Evolutionary conservation across 2,797 vertebrate genomes (phyloP).

Genomic region (Taeniopygia guttata): DNA sequence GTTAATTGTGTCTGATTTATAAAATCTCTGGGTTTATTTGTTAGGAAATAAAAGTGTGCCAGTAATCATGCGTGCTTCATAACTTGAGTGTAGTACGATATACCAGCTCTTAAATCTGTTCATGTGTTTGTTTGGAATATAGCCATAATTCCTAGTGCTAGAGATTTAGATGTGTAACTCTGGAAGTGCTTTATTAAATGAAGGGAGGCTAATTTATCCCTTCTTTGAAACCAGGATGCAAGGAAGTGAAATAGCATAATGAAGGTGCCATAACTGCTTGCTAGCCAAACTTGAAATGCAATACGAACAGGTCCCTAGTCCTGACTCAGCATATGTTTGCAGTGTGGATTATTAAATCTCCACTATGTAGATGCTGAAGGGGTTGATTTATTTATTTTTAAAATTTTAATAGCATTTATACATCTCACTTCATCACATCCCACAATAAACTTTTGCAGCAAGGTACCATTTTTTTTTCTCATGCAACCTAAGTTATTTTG

Average conservation of each 20-base stretch:
- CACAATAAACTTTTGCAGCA: background rate
- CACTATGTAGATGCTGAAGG: background rate
- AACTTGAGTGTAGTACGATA: background rate
- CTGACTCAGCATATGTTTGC: background rate
- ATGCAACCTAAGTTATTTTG: background rate
- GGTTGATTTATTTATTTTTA: background rate
- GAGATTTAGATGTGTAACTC: background rate
- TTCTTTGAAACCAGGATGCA: background rate
- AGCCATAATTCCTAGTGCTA: background rate
- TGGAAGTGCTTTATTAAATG: background rate
- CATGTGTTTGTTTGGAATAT: background rate
- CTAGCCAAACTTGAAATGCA: background rate
- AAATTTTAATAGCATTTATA: background rate
- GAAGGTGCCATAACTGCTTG: background rate
- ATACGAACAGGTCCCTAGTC: background rate
- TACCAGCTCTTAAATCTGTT: background rate
- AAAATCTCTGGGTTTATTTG: background rate
- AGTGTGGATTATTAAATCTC: background rate
- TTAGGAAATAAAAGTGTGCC: background rate
- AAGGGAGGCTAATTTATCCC: background rate
- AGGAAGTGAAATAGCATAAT: background rate
- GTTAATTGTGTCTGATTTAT: background rate
- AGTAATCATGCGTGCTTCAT: background rate
- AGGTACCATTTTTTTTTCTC: background rate
- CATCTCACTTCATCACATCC: background rate